Evolutionary conservation across 2,797 vertebrate genomes (phyloP).

Genomic region (Spatula clypeata): DNA sequence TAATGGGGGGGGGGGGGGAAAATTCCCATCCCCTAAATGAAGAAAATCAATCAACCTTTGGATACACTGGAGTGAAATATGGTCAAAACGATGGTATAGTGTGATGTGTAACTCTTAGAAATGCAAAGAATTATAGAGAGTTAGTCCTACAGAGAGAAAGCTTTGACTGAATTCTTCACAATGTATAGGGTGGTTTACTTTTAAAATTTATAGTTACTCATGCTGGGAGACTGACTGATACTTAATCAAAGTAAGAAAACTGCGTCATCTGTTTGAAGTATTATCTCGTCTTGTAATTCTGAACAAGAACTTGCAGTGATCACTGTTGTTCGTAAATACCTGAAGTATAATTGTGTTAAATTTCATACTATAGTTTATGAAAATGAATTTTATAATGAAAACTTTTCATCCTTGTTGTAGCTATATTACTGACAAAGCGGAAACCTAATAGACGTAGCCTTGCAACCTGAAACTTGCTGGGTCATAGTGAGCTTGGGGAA

Average conservation of each 20-base stretch:
- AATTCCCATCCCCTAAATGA: background rate
- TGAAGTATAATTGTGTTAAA: background rate
- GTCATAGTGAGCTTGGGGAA: background rate
- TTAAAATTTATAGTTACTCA: background rate
- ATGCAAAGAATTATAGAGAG: background rate
- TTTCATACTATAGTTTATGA: background rate
- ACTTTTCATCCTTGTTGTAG: background rate
- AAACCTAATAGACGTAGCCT: background rate
- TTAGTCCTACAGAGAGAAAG: background rate
- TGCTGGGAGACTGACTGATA: background rate
- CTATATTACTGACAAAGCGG: background rate
- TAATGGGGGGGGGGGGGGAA: background rate
- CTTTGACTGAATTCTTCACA: background rate
- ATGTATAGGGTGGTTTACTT: background rate
- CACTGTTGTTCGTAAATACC: background rate
- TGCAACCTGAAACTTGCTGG: background rate
- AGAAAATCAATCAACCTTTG: background rate
- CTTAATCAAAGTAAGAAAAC: background rate
- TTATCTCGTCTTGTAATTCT: background rate
- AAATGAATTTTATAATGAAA: background rate
- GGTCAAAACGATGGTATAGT: background rate
- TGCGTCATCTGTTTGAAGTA: background rate
- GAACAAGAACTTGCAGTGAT: background rate
- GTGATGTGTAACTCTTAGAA: background rate
- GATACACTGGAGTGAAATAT: background rate